A percentile compares a stretch with the other conserved stretches of the same genome.
Evolutionary conservation across 2,888 invertebrate genomes (phyloP).

Genomic region (Dasysyrphus albostriatus): DNA sequence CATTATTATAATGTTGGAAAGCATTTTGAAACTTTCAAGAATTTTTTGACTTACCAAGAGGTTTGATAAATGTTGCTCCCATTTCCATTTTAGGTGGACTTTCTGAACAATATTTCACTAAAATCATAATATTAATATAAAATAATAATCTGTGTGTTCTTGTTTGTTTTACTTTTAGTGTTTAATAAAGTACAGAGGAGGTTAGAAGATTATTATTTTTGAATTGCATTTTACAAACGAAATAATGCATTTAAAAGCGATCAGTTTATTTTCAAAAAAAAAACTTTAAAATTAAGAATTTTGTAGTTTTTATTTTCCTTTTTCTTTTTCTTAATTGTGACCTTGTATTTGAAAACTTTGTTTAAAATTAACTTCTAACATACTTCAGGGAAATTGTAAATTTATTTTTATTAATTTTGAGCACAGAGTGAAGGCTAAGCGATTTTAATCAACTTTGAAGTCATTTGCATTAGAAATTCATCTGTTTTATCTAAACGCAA

Average conservation of each 20-base stretch:
- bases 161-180: neutral
- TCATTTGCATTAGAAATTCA: no score
- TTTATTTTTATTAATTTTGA: no score
- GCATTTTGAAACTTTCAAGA: neutral
- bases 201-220: conserved; percentile 4
- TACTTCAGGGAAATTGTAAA: no score
- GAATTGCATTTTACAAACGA: neutral
- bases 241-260: neutral
- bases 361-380: no score
- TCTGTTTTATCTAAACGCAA: neutral
- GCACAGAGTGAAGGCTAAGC: no score
- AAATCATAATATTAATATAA: conserved; percentile 54
- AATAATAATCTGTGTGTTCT: conserved; percentile 44
- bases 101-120: conserved; percentile 66
- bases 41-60: conserved; percentile 60
- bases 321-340: no score
- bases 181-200: conserved; percentile 50
- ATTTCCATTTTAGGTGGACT: conserved; percentile 32
- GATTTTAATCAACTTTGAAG: no score
- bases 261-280: no score
- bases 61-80: conserved; percentile 64
- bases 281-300: no score
- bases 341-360: no score
- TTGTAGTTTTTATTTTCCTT: no score
- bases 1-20: neutral